A percentile compares a stretch with the other conserved stretches of the same genome.
These are phyloP conservation scores for Lepus townsendii DNA, from an alignment of 2,797 vertebrate species.

Conservation along the genomic window DNA sequence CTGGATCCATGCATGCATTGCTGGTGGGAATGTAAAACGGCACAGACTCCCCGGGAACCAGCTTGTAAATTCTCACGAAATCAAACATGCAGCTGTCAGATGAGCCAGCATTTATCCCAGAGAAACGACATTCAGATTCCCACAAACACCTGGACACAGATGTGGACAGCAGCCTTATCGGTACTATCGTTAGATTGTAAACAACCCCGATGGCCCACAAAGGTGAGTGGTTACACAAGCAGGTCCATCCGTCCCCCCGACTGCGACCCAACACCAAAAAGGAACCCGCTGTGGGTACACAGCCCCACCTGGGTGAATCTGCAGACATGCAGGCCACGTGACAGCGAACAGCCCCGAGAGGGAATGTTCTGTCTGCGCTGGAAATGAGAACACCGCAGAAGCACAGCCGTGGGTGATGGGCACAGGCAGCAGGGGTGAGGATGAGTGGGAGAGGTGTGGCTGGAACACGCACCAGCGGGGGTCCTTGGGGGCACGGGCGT, in stretches of 20 bases:
- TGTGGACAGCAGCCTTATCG: neutral
- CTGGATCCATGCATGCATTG: accelerated
- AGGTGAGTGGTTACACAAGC: neutral
- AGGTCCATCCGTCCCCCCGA: neutral
- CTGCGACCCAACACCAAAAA: neutral
- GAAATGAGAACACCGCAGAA: conserved; percentile 4
- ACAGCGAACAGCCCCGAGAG: neutral
- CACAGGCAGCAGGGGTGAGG: accelerated
- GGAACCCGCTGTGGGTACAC: neutral
- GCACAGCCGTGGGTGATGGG: neutral
- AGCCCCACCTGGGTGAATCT: neutral
- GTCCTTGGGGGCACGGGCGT: too few species aligned
- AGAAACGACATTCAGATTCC: neutral
- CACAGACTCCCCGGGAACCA: neutral
- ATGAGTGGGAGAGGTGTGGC: neutral
- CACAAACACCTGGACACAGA: neutral
- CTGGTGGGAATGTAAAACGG: neutral
- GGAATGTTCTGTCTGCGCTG: neutral
- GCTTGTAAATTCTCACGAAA: neutral
- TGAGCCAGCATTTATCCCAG: neutral
- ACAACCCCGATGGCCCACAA: neutral
- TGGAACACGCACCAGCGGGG: neutral
- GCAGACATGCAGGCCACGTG: neutral
- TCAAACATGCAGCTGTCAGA: neutral
- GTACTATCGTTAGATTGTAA: neutral